Percentiles rank a stretch among this genome's conserved stretches.
phyloP scores from a whole-genome alignment of 1,140 invertebrate genomes.

The Drosophila mauritiana region DNA sequence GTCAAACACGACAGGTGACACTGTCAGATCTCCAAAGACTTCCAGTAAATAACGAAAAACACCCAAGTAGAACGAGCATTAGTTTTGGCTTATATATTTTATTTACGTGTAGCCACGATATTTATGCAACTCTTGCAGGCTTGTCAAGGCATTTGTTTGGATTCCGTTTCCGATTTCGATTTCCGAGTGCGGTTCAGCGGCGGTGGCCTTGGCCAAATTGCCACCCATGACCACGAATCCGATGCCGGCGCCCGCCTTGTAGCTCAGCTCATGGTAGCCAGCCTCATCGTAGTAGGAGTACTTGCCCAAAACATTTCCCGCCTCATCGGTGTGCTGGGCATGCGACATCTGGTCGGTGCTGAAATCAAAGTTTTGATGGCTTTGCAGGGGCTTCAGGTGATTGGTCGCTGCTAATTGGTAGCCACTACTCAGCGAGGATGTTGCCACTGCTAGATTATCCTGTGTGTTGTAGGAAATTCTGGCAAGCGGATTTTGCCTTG shows the following conservation, averaged over 20 bases:
- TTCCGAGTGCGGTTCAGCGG: constrained; percentile 24
- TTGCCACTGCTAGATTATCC: constrained; percentile 4
- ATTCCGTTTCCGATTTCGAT: constrained; percentile 37
- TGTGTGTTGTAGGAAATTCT: constrained; percentile 1
- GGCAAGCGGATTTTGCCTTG: constrained; percentile 11
- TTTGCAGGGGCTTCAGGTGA: neutral
- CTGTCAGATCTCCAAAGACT: constrained; percentile 22
- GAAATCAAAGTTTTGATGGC: constrained; percentile 45
- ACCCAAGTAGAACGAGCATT: constrained; percentile 22
- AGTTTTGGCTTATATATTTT: constrained; percentile 28
- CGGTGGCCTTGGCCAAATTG: constrained; percentile 62
- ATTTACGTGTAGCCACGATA: constrained; percentile 44
- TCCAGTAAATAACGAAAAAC: constrained; percentile 13
- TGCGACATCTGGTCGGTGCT: constrained; percentile 87
- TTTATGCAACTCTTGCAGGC: constrained; percentile 49
- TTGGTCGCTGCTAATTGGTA: neutral
- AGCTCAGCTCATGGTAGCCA: constrained; percentile 73
- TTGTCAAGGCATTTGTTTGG: constrained; percentile 44
- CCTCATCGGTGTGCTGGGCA: constrained; percentile 88
- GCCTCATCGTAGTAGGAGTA: constrained; percentile 89
- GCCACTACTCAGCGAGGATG: constrained; percentile 7
- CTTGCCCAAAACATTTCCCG: constrained; percentile 88
- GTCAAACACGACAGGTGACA: constrained; percentile 39
- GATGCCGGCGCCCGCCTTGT: constrained; percentile 72
- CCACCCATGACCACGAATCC: constrained; percentile 76